Base-by-base conservation (phyloP, 2,113 vertebrate genomes). In the Ranitomeya imitator region DNA sequence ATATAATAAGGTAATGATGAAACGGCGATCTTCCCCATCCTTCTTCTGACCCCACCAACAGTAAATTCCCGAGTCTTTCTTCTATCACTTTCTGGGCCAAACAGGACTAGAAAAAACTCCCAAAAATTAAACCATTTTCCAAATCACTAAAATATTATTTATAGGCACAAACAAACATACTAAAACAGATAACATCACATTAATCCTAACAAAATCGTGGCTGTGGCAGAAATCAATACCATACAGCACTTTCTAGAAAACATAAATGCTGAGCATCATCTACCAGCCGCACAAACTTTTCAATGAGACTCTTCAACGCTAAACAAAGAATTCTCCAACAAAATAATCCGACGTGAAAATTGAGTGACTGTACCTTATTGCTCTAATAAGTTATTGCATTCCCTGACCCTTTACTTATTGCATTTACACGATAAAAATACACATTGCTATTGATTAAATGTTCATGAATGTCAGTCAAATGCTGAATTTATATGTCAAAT, bases 381-480 rank as follows among this genome's bases (percentile, higher is more conserved):
- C 95, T 95, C 96, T 97, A 96, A 96, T 97, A 95, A 97, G 96
- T 94, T 95, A 96, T 94, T 54, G 15, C 95, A 94, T 95, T 91
- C 93, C 86, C 74, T 96, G 95, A 95, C 95, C 95, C 95, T 96
- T 96, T 94, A 95, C 95, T 96, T 97, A 97, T 98, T 97, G 95
- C 96, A 95, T 95, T 94, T 95, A 94, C 94, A 93, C 96, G 96
- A 94, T 96, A 96, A 96, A 99, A 99, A 99, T 97, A 99, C 95
- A 97, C 97, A 95, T 94, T 96, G 95, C 94, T 97, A 99, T 99
- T 98, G 98, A 99, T 99, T 97, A 97, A 94, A 92, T 95, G 93
- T 95, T 97, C 98, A 99, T 99, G 97, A 98, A 98, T 97, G 96
- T 96, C 96, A 97, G 95, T 97, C 96, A 96, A 94, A 97, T 97